Evolutionary conservation across 1,140 invertebrate species (phyloP), one percentile per base, ranked within the genome.

Genomic region (Lithobius niger): DNA sequence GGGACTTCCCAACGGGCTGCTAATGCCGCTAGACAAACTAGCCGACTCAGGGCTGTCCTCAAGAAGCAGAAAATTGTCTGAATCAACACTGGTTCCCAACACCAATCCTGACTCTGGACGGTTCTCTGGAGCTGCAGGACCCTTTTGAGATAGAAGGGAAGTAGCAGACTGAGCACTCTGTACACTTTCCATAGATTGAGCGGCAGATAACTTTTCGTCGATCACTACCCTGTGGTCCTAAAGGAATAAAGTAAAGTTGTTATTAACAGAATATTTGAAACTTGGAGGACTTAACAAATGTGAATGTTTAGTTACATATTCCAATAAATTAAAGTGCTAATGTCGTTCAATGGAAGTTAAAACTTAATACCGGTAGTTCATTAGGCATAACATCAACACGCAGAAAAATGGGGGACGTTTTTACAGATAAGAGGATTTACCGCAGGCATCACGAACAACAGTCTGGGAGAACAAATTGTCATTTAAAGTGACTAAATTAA

Each of bases 181-280:
- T 25, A 51, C 18, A 16, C 49, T 51, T 4, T 51, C 49, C 3
- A 51, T 25, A 6, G 49, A 51, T 3, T 45, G 43, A 45, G 43
- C 43, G 4, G 43, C 4, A 4, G 52, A 22, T 19, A 31, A 45
- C 26, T 21, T 31, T 52, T 51, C 45, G 27, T 56, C 52, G 1
- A 52, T 51, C 28, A 54, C 25, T 27, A 71, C 72, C 24, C 73
- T 64, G 60, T 75, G 79, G 66, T 77, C 78, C 51, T 76, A 66
- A 54, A 78, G 69, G 21, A 72, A 74, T 27, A 86, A 77, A 27
- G 82, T 83, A 15, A 92, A 76, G 40, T 88, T 75, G n/a, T n/a
- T n/a, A n/a, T n/a, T n/a, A n/a, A n/a, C n/a, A n/a, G n/a, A n/a
- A n/a, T n/a, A n/a, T n/a, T n/a, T n/a, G n/a, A n/a, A n/a, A n/a